Base-by-base conservation (phyloP, 2,113 vertebrate species). In the Xenotilapia longispinis region DNA sequence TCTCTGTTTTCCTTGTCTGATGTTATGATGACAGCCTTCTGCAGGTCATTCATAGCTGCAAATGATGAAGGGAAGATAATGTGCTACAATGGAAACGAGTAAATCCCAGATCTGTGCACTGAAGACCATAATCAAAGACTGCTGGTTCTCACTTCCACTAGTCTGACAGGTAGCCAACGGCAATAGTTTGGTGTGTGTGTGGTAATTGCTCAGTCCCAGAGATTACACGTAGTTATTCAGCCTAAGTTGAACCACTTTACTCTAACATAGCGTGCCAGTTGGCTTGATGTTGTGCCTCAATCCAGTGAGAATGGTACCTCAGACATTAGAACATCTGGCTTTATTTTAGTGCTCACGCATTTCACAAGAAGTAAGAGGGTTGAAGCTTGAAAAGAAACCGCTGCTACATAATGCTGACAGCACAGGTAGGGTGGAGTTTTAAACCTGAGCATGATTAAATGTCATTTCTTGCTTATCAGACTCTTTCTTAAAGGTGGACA, bases 311-410 rank as follows among this genome's bases (percentile, higher is more conserved):
- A 88, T 63, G 63, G 84, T 85, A 89, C 83, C 86, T 90, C 88
- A 80, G 93, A 93, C 91, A 86, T 80, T 85, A 91, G 82, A 93
- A 94, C 91, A 94, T 95, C 95, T 95, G 92, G 84, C 85, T 93
- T 57, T 57, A 19, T 92, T 94, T 93, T 91, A 89, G 90, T 78
- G 81, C 93, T 90, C 81, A 57, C 55, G 82, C 13, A 15, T 86
- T 94, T 91, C 63, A 82, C 70, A 15, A 63, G 23, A 78, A 19
- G 42, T 31, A 47, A 31, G 42, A 26, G 51, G 86, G 75, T 85
- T 80, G 83, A 87, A 28, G 82, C 31, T 85, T 82, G 75, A 79
- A 85, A 84, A 84, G 75, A 93, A 93, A 90, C 88, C 81, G 85
- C 90, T 17, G 15, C 75, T 60, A 85, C 79, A 87, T 90, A 84